Evolutionary conservation across 2,797 vertebrate species (phyloP).

Genomic region (Perdix hodgsoniae): DNA sequence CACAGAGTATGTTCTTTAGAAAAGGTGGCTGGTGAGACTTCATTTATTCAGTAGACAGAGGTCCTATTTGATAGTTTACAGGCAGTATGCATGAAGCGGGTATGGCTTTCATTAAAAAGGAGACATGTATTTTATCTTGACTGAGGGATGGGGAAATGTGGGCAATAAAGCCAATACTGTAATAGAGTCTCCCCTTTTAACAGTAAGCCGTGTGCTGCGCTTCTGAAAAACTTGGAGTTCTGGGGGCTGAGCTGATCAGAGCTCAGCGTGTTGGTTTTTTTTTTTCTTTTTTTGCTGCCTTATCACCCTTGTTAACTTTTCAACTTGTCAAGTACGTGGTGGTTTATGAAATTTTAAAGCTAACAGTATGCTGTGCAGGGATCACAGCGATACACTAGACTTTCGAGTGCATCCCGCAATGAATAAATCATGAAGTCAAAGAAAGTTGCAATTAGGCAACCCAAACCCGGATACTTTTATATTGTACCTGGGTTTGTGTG

Average conservation of each 20-base stretch:
- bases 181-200: slow-evolving; percentile 34
- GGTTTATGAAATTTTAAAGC: slow-evolving; percentile 74
- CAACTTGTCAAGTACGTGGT: slow-evolving; percentile 58
- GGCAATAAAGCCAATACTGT: slow-evolving; percentile 56
- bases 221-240: slow-evolving; percentile 40
- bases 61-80: slow-evolving; percentile 24
- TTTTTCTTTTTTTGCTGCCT: background rate
- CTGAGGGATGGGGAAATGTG: slow-evolving; percentile 11
- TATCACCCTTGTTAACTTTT: slow-evolving; percentile 65
- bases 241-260: slow-evolving; percentile 47
- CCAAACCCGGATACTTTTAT: slow-evolving; percentile 5
- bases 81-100: background rate
- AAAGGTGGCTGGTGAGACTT: background rate
- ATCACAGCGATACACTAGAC: slow-evolving; percentile 29
- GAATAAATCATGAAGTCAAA: slow-evolving; percentile 70
- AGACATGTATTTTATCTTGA: slow-evolving; percentile 33
- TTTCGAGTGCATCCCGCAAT: slow-evolving; percentile 67
- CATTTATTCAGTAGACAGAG: background rate
- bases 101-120: slow-evolving; percentile 48
- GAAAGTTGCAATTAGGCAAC: slow-evolving; percentile 65
- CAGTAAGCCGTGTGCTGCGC: background rate
- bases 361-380: slow-evolving; percentile 44
- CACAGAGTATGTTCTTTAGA: background rate
- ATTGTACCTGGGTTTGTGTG: background rate
- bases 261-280: background rate